These are phyloP conservation scores for Catocala fraxini DNA, from an alignment of 2,888 invertebrate genomes.

Conservation along the genomic window DNA sequence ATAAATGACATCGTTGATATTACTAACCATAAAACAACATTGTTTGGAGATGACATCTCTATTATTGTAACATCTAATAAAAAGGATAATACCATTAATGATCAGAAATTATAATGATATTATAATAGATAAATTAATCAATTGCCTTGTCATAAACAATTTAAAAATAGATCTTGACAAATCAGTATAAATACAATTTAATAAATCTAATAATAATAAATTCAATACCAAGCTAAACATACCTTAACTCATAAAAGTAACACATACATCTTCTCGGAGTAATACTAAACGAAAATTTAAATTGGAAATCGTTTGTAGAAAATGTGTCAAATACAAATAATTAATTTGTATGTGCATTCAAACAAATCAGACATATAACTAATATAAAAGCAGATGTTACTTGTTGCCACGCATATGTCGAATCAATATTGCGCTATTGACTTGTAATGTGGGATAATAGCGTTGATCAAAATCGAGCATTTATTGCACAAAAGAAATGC, in stretches of 20 bases:
- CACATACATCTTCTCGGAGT: conserved; percentile 1
- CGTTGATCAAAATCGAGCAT: conserved; percentile 6
- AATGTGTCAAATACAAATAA: conserved; percentile 9
- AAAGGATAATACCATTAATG: too few relatives aligned
- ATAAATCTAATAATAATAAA: too few relatives aligned
- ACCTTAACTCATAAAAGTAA: not conserved
- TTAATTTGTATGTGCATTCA: conserved; percentile 11
- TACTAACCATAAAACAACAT: too few relatives aligned
- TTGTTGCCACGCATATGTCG: conserved; percentile 4
- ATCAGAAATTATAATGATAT: too few relatives aligned
- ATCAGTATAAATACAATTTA: too few relatives aligned
- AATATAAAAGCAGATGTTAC: conserved; percentile 1
- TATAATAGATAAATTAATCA: too few relatives aligned
- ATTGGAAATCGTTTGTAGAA: conserved; percentile 5
- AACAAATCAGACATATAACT: not conserved
- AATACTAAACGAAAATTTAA: not conserved
- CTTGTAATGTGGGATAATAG: conserved; percentile 15
- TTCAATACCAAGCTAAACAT: too few relatives aligned
- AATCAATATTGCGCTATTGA: conserved; percentile 9
- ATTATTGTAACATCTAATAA: too few relatives aligned
- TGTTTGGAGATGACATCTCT: too few relatives aligned
- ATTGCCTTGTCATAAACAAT: too few relatives aligned
- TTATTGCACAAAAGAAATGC: not conserved
- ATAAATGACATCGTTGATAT: not conserved
- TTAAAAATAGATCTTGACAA: too few relatives aligned